Base-by-base conservation (phyloP, 2,113 vertebrate genomes). In the Crotophaga sulcirostris region DNA sequence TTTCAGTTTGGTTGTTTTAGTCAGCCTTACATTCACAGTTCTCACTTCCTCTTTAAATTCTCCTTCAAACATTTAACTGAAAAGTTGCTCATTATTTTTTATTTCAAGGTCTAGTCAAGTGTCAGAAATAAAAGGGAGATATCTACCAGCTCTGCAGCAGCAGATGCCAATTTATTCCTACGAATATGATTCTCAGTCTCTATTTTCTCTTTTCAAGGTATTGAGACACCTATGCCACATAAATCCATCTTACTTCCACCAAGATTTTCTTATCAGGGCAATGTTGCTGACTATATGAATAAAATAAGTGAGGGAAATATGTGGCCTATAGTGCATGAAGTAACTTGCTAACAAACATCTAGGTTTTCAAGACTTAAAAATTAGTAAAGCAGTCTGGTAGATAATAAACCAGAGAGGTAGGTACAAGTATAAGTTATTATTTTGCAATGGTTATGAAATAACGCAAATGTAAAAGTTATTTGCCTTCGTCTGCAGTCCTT, bases 1-100 rank as follows among this genome's bases (percentile, higher is more conserved):
- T 91, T 96, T 84, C 62, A 40, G 29, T 86, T 88, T 68, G 23
- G 24, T 58, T 88, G n/a, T 54, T 89, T 58, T 56, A 84, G 75
- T 33, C 62, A 84, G 49, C 14, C 73, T 91, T 36, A 64, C 34
- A 92, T 72, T 87, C 59, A 40, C 45, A 86, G 75, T 83, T 94
- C 74, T 83, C n/a, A 69, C 36, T 83, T 81, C 51, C 31, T 91
- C 44, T 95, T 85, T 88, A 94, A 64, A 90, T 94, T 90, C 78
- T 90, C 2, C 15, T 92, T 94, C 78, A 94, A 92, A 90, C 26
- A 62, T 93, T 97, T 94, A 84, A 47, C 85, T 82, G 70, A 84
- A 94, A 94, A 94, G 33, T 52, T 82, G 69, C 84, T 97, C 94
- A 96, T 97, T 97, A 96, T 96, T 96, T 97, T 93, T 91, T 94